These are phyloP conservation scores for Pantherophis guttatus DNA, from an alignment of 2,113 vertebrate species.

Conservation along the genomic window DNA sequence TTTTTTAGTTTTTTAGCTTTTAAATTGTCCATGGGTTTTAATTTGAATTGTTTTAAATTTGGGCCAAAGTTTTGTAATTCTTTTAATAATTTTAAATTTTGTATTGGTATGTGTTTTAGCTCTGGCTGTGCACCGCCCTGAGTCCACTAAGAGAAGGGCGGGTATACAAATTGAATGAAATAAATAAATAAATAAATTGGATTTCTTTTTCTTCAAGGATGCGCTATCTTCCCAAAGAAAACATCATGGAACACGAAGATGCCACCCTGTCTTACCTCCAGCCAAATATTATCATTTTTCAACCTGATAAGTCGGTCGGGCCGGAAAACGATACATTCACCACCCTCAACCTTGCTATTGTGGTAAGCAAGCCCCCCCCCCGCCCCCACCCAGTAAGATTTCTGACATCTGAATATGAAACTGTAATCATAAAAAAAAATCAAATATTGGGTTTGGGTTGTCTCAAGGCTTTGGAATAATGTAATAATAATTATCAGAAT, in stretches of 20 bases:
- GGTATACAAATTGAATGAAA: too few relatives aligned
- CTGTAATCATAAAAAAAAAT: not conserved
- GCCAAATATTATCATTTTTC: conserved; percentile 77
- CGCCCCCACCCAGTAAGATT: too few relatives aligned
- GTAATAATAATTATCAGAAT: not conserved
- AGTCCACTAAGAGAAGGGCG: too few relatives aligned
- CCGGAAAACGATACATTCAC: conserved; percentile 80
- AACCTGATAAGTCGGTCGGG: conserved; percentile 80
- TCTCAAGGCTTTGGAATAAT: not conserved
- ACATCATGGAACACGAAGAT: conserved; percentile 70
- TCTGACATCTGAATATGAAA: not conserved
- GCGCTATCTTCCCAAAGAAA: conserved; percentile 81
- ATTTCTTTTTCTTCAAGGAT: conserved; percentile 70
- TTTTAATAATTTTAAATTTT: too few relatives aligned
- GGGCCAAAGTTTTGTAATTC: too few relatives aligned
- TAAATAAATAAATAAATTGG: too few relatives aligned
- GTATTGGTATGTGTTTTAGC: too few relatives aligned
- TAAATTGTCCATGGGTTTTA: too few relatives aligned
- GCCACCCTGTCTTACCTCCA: conserved; percentile 78
- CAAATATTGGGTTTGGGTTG: not conserved
- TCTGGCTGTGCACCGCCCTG: too few relatives aligned
- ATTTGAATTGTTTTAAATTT: too few relatives aligned
- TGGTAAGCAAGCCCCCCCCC: conserved; percentile 74
- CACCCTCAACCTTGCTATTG: conserved; percentile 84
- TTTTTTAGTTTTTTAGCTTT: too few relatives aligned